These are phyloP conservation scores for Phalloptychus januarius DNA, from an alignment of 2,797 vertebrate species.

Conservation along the genomic window DNA sequence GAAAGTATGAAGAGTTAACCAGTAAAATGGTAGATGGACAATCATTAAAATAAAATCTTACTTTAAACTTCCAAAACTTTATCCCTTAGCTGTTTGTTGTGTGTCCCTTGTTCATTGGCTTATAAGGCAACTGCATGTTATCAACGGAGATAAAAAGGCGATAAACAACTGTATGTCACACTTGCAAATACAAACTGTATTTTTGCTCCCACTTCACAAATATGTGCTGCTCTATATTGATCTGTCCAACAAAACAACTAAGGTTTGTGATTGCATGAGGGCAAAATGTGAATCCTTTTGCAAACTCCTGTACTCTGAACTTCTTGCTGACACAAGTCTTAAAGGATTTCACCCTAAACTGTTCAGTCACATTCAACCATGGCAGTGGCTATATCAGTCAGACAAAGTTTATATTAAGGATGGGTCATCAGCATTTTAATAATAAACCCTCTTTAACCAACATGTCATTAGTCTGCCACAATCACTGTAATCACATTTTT, in stretches of 20 bases:
- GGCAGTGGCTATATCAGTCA: slow-evolving; percentile 46
- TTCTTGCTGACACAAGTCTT: slow-evolving; percentile 7
- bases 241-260: background rate
- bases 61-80: background rate
- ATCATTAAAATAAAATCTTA: background rate
- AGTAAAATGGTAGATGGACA: background rate
- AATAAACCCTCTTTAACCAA: slow-evolving; percentile 72
- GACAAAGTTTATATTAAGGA: slow-evolving; percentile 67
- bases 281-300: background rate
- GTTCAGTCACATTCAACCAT: slow-evolving; percentile 27
- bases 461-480: slow-evolving; percentile 73
- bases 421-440: slow-evolving; percentile 65
- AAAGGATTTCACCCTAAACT: slow-evolving; percentile 14
- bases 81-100: background rate
- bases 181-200: no score
- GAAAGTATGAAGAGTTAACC: no score
- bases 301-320: background rate
- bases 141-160: background rate
- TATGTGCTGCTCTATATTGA: background rate
- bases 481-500: slow-evolving; percentile 81
- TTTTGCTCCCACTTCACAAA: background rate
- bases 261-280: background rate
- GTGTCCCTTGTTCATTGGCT: no score
- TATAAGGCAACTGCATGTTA: background rate
- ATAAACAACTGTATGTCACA: background rate